phyloP scores from a whole-genome alignment of 1,140 invertebrate species.

The Nasonia longicornis region DNA sequence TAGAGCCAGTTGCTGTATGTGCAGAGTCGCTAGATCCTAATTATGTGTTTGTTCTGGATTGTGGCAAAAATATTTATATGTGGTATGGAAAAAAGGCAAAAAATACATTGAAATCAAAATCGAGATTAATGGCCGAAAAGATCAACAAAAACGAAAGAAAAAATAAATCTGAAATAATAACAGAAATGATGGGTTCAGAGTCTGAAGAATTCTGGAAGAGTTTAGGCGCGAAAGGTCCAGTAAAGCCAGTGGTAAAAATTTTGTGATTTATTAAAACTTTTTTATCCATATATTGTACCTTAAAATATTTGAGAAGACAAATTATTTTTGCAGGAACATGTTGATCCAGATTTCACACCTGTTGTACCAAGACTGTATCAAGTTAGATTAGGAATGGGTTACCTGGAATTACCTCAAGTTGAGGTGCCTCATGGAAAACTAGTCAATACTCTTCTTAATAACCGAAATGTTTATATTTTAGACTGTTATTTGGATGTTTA shows the following conservation, averaged over 20 bases:
- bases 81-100: slow-evolving; percentile 95
- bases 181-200: slow-evolving; percentile 86
- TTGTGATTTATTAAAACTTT: slow-evolving; percentile 32
- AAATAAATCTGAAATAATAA: slow-evolving; percentile 91
- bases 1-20: slow-evolving; percentile 87
- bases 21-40: slow-evolving; percentile 85
- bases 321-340: slow-evolving; percentile 77
- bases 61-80: slow-evolving; percentile 87
- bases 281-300: background rate
- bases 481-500: slow-evolving; percentile 98
- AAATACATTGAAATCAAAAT: slow-evolving; percentile 95
- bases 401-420: slow-evolving; percentile 97
- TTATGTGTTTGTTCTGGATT: slow-evolving; percentile 94
- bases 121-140: slow-evolving; percentile 95
- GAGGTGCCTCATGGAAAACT: slow-evolving; percentile 84
- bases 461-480: slow-evolving; percentile 96
- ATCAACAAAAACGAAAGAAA: slow-evolving; percentile 99
- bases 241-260: slow-evolving; percentile 49
- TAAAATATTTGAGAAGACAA: background rate
- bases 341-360: slow-evolving; percentile 83
- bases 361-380: slow-evolving; percentile 89
- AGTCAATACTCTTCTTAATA: slow-evolving; percentile 82
- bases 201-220: slow-evolving; percentile 86
- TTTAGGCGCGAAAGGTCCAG: slow-evolving; percentile 69
- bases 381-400: slow-evolving; percentile 97